A percentile compares a stretch with the other conserved stretches of the same genome.
Conservation (phyloP, 1,140 invertebrate genomes). For the Thalassaphorura encarpata region DNA sequence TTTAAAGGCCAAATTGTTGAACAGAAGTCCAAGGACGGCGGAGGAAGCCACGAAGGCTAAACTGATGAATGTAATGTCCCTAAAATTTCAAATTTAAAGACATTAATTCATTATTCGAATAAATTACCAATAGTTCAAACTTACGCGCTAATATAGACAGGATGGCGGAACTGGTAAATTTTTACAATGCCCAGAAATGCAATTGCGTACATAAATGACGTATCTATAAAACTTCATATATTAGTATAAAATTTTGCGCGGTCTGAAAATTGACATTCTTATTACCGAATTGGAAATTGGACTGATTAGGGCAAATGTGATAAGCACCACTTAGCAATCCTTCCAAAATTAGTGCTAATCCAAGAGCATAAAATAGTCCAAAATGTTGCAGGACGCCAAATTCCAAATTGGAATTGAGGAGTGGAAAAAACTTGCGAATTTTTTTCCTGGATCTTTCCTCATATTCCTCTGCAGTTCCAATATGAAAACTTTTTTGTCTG, state of each 20-base stretch:
- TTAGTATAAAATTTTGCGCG: too few species aligned
- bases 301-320: slow-evolving; percentile 47
- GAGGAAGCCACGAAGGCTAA: slow-evolving; percentile 23
- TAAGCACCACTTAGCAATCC: slow-evolving; percentile 38
- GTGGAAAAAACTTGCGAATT: background rate
- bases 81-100: background rate
- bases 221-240: slow-evolving; percentile 19
- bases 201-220: slow-evolving; percentile 31
- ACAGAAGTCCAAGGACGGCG: slow-evolving; percentile 27
- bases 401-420: background rate
- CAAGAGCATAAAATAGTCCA: slow-evolving; percentile 26
- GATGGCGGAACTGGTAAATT: slow-evolving; percentile 30
- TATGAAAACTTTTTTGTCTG: background rate
- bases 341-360: slow-evolving; percentile 15
- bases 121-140: background rate
- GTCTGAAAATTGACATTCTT: background rate
- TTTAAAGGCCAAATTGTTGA: slow-evolving; percentile 16
- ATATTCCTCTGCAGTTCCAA: background rate
- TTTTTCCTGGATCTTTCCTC: too few species aligned
- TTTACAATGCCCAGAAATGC: slow-evolving; percentile 24
- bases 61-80: slow-evolving; percentile 18
- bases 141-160: slow-evolving; percentile 30
- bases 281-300: slow-evolving; percentile 51
- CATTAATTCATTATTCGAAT: background rate
- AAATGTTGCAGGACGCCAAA: slow-evolving; percentile 31